Conservation (phyloP, 2,113 vertebrate species). For the Ophthalmolycus amberensis region DNA sequence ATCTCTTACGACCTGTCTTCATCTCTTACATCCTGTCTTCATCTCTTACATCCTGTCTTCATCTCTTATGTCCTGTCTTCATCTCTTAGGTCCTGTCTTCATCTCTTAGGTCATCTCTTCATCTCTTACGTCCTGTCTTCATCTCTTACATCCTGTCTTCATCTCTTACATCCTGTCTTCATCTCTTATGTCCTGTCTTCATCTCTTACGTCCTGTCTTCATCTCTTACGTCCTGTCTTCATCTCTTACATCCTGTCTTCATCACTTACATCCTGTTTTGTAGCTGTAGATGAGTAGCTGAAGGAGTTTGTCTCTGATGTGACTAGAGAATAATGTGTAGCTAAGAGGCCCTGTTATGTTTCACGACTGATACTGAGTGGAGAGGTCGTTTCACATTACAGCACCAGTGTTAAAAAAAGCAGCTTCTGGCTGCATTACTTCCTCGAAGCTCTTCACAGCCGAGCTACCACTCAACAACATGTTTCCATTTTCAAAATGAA, state of each 20-base stretch:
- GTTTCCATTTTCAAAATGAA: background rate
- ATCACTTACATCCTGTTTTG: background rate
- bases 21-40: background rate
- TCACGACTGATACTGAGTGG: background rate
- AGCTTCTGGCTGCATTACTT: background rate
- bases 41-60: background rate
- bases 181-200: background rate
- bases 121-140: background rate
- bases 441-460: background rate
- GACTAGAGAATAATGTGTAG: background rate
- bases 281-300: background rate
- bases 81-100: too few relatives aligned
- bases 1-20: too few relatives aligned
- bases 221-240: background rate
- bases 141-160: background rate
- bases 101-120: background rate
- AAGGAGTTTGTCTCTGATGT: background rate
- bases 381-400: background rate
- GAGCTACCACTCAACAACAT: background rate
- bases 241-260: background rate
- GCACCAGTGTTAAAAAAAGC: background rate
- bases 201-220: background rate
- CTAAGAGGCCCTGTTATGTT: background rate
- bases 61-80: background rate
- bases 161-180: too few relatives aligned